Base-by-base conservation (phyloP, 2,888 invertebrate genomes). In the Colostygia pectinataria region DNA sequence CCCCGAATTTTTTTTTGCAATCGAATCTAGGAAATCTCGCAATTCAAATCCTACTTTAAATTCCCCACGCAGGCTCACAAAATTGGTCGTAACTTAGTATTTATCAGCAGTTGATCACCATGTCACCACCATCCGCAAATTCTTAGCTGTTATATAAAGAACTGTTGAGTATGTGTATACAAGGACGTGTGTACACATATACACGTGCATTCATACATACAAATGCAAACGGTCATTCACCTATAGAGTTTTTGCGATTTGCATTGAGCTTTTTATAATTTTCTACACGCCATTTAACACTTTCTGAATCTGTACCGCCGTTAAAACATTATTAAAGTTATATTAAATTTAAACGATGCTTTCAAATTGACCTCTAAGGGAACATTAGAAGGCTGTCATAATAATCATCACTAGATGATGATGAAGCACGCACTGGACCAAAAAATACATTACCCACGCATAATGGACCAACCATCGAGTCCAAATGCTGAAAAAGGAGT, bases 181-280 rank as follows among this genome's bases (percentile, higher is more conserved):
- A 72, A 68, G 64, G 67, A 71, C 67, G 56, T 54, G 33, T 44
- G 50, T 54, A 54, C 59, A 57, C 61, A 65, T 52, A 51, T 62
- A 55, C 59, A 57, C 25, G 15, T 56, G 53, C 63, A 59, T 34
- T n/a, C 44, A 41, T 53, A 55, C 57, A 59, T 55, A 59, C 58
- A 43, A 57, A 55, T 52, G 38, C 40, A 50, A 31, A 14, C 69
- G 83, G 79, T 81, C 80, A 68, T 51, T 50, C 76, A 83, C 74
- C 82, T 71, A 59, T 74, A 55, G 65, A 68, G 70, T 70, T 79
- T 77, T 77, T 63, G 68, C 63, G 60, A 66, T 61, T 61, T 37
- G 33, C 34, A 50, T 53, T 28, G n/a, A 20, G 4, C 18, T 6
- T 8, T 32, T 4, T 28, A 0, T 10, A 28, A 4, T 2, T 28